Percentiles rank a stretch among this genome's conserved stretches.
phyloP scores from a whole-genome alignment of 30 jellyfish, hydroid and myxozoan species.

The Catostylus mosaicus region DNA sequence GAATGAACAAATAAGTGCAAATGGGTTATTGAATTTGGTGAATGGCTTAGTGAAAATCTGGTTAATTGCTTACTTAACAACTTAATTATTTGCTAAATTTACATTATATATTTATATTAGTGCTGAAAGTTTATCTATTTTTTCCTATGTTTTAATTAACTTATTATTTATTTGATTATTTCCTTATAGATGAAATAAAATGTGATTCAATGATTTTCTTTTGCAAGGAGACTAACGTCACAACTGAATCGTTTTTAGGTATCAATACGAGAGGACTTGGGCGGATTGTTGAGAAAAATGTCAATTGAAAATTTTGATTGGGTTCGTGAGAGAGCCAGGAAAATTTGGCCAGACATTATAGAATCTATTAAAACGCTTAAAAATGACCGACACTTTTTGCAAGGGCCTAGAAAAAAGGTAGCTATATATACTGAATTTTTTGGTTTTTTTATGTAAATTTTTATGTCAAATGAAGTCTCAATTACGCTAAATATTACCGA shows the following conservation, averaged over 20 bases:
- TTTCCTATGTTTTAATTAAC: not conserved
- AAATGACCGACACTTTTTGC: conserved; percentile 20
- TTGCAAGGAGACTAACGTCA: not conserved
- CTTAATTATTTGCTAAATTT: no score
- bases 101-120: no score
- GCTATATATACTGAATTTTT: not conserved
- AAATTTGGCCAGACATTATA: conserved; percentile 74
- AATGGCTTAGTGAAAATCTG: not conserved
- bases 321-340: conserved; percentile 70
- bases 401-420: conserved; percentile 74
- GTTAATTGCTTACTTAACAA: no score
- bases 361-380: conserved; percentile 48
- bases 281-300: conserved; percentile 61
- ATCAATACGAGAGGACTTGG: conserved; percentile 48
- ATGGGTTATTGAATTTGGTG: not conserved
- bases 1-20: not conserved
- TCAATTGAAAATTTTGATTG: conserved; percentile 61
- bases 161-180: no score
- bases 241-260: not conserved
- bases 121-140: not conserved
- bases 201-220: no score
- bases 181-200: not conserved
- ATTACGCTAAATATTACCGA: not conserved
- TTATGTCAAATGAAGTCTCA: not conserved
- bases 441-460: no score